A percentile compares a stretch with the other conserved stretches of the same genome.
phyloP scores from a whole-genome alignment of 2,797 vertebrate genomes.

The Amazona ochrocephala region DNA sequence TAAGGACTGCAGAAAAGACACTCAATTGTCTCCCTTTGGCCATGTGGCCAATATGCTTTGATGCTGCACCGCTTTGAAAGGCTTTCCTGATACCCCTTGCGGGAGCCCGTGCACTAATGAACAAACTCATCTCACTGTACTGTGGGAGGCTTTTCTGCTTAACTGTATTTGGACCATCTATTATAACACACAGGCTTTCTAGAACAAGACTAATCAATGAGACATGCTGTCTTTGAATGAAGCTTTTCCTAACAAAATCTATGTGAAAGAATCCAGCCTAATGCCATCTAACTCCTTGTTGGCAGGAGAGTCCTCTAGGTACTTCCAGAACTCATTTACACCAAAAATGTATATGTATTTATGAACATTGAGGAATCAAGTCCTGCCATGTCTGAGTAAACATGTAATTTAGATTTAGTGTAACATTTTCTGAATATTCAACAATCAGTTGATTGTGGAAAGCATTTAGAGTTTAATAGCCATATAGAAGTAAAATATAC shows the following conservation, averaged over 20 bases:
- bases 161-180: background rate
- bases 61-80: too few relatives aligned
- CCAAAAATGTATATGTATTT: background rate
- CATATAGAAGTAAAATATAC: slow-evolving; percentile 14
- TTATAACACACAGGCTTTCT: background rate
- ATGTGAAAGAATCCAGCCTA: background rate
- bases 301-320: background rate
- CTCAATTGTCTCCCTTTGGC: background rate
- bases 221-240: background rate
- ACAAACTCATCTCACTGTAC: background rate
- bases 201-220: background rate
- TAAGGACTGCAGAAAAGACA: background rate
- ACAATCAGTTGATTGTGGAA: background rate
- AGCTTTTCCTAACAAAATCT: background rate
- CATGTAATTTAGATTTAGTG: background rate
- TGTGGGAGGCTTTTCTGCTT: background rate
- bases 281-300: background rate
- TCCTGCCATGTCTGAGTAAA: background rate
- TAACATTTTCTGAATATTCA: background rate
- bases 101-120: background rate
- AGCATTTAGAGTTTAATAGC: slow-evolving; percentile 6
- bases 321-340: background rate
- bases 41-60: background rate
- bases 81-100: background rate
- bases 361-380: slow-evolving; percentile 1